These are phyloP conservation scores for Cecropterus lyciades DNA, from an alignment of 1,140 invertebrate species.

Conservation along the genomic window DNA sequence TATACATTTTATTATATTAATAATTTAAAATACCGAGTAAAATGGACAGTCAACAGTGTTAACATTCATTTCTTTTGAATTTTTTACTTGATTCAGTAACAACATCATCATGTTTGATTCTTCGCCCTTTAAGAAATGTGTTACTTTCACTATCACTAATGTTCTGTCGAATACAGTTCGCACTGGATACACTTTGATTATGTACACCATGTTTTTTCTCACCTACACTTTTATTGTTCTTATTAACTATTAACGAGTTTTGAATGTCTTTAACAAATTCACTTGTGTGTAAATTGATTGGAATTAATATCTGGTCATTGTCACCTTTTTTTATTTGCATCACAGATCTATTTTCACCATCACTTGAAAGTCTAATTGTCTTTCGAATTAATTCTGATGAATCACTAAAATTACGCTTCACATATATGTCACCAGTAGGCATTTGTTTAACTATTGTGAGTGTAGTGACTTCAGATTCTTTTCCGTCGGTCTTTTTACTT, in stretches of 20 bases:
- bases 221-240: slow-evolving; percentile 69
- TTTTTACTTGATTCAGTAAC: slow-evolving; percentile 75
- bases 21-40: slow-evolving; percentile 76
- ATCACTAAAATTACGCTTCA: slow-evolving; percentile 70
- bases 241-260: slow-evolving; percentile 77
- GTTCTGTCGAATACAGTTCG: slow-evolving; percentile 75
- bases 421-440: slow-evolving; percentile 70
- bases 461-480: slow-evolving; percentile 62
- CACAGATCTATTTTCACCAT: slow-evolving; percentile 74
- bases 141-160: slow-evolving; percentile 71
- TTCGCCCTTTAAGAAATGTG: slow-evolving; percentile 72
- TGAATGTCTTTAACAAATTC: slow-evolving; percentile 79
- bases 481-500: slow-evolving; percentile 65
- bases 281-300: slow-evolving; percentile 68
- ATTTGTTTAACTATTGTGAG: slow-evolving; percentile 74
- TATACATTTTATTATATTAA: slow-evolving; percentile 78
- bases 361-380: slow-evolving; percentile 72
- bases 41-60: slow-evolving; percentile 65
- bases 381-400: slow-evolving; percentile 73
- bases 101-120: slow-evolving; percentile 71
- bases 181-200: slow-evolving; percentile 78
- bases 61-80: slow-evolving; percentile 80
- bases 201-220: slow-evolving; percentile 81
- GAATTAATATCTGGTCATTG: slow-evolving; percentile 73
- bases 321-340: slow-evolving; percentile 74